Evolutionary conservation across 2,888 invertebrate genomes (phyloP).

Genomic region (Elysia crispata): DNA sequence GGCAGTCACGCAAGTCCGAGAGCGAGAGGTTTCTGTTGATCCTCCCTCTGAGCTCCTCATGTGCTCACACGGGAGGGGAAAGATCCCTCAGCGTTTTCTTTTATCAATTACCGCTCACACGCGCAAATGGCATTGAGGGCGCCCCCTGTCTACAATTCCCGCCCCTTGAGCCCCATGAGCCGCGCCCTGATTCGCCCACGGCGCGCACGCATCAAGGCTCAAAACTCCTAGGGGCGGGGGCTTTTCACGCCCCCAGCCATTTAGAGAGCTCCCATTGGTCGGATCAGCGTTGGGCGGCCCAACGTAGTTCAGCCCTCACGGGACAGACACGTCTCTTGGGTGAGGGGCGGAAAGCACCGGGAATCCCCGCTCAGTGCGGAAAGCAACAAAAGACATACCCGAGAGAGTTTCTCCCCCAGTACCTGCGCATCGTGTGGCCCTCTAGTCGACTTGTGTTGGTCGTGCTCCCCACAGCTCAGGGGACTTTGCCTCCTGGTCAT

Average conservation of each 20-base stretch:
- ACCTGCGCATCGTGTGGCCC: constrained; percentile 35
- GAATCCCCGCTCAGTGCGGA: constrained; percentile 53
- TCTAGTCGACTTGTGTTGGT: no score
- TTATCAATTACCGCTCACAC: constrained; percentile 51
- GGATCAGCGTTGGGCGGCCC: constrained; percentile 50
- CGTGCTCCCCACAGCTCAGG: constrained; percentile 29
- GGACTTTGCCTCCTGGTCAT: constrained; percentile 34
- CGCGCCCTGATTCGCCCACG: constrained; percentile 58
- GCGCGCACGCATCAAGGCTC: constrained; percentile 48
- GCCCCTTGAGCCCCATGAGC: constrained; percentile 2
- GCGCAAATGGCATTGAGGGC: constrained; percentile 45
- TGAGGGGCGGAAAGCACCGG: constrained; percentile 56
- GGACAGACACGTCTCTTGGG: constrained; percentile 53
- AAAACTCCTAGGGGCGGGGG: constrained; percentile 51
- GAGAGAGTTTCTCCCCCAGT: constrained; percentile 67
- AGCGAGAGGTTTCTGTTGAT: no score
- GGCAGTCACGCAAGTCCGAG: no score
- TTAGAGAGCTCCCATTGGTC: constrained; percentile 51
- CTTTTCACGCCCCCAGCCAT: constrained; percentile 43
- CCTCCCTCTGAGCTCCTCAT: not conserved
- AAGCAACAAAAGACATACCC: constrained; percentile 75
- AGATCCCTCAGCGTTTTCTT: constrained; percentile 48
- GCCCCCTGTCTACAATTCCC: constrained; percentile 14
- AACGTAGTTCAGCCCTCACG: constrained; percentile 50
- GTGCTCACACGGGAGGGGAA: constrained; percentile 16